Evolutionary conservation across 2,888 invertebrate species (phyloP).

Genomic region (Acronicta aceris): DNA sequence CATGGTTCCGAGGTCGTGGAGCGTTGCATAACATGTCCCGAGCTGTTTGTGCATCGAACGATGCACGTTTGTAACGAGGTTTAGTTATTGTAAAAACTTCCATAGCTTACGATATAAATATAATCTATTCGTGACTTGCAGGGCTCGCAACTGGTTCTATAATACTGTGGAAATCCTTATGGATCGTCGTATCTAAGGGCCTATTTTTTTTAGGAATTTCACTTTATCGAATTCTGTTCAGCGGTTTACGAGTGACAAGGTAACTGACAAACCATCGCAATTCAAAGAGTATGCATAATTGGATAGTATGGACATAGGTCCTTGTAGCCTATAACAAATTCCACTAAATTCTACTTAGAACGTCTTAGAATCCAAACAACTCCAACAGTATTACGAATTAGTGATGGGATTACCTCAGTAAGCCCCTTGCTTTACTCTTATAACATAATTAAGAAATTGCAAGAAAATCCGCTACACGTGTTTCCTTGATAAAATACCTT

Average conservation of each 20-base stretch:
- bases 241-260: too few species aligned
- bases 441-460: conserved; percentile 14
- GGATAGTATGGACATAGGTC: background rate
- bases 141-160: too few species aligned
- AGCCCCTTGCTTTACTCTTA: conserved; percentile 2
- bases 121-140: too few species aligned
- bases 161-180: too few species aligned
- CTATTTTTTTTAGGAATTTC: too few species aligned
- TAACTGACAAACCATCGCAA: too few species aligned
- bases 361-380: conserved; percentile 19
- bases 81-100: background rate
- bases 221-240: too few species aligned
- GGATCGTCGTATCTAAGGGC: too few species aligned
- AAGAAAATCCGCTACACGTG: background rate
- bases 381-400: conserved; percentile 21
- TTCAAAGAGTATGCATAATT: too few species aligned
- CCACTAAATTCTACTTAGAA: conserved; percentile 4
- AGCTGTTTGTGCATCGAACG: conserved; percentile 26
- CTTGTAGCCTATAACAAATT: background rate
- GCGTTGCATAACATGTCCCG: conserved; percentile 30
- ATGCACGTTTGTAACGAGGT: background rate
- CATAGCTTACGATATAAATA: too few species aligned
- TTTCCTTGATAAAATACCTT: background rate
- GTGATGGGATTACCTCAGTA: conserved; percentile 21
- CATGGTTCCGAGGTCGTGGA: conserved; percentile 11